These are phyloP conservation scores for Drosophila sturtevanti DNA, from an alignment of 1,140 invertebrate species.

Conservation along the genomic window DNA sequence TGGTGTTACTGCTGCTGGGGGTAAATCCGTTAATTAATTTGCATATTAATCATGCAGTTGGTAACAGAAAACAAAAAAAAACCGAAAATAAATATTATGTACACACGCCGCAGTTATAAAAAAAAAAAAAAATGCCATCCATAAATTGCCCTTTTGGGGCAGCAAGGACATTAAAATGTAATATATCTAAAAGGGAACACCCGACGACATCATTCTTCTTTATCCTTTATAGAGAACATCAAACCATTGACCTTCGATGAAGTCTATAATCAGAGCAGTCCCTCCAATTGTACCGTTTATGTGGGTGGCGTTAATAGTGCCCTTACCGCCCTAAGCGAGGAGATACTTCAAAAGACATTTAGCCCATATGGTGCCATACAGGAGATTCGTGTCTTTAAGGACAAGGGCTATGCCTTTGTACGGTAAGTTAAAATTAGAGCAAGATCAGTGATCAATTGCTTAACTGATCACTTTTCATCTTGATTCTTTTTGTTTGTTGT, in stretches of 20 bases:
- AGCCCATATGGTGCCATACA: conserved; percentile 96
- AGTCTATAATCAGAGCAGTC: conserved; percentile 99
- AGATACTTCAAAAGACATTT: conserved; percentile 98
- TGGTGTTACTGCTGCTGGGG: conserved; percentile 53
- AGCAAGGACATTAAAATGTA: conserved; percentile 41
- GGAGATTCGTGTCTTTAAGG: conserved; percentile 99
- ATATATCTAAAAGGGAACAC: conserved; percentile 49
- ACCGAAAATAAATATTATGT: background rate
- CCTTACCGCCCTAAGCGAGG: conserved; percentile 94
- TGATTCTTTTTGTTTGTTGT: background rate
- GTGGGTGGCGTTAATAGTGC: conserved; percentile 98
- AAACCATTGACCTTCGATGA: conserved; percentile 98
- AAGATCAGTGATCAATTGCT: background rate
- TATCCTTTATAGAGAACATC: conserved; percentile 87
- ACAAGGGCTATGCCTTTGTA: conserved; percentile 99
- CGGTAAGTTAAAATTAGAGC: conserved; percentile 85
- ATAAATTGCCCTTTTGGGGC: conserved; percentile 54
- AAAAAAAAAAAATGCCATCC: conserved; percentile 48
- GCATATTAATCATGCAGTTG: conserved; percentile 79
- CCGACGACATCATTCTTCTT: background rate
- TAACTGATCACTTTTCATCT: background rate
- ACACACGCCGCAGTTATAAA: conserved; percentile 9
- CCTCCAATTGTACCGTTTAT: conserved; percentile 99
- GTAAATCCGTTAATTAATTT: conserved; percentile 80
- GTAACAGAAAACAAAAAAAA: conserved; percentile 43